phyloP scores from a whole-genome alignment of 2,113 vertebrate species.

The Saguinus imperator region DNA sequence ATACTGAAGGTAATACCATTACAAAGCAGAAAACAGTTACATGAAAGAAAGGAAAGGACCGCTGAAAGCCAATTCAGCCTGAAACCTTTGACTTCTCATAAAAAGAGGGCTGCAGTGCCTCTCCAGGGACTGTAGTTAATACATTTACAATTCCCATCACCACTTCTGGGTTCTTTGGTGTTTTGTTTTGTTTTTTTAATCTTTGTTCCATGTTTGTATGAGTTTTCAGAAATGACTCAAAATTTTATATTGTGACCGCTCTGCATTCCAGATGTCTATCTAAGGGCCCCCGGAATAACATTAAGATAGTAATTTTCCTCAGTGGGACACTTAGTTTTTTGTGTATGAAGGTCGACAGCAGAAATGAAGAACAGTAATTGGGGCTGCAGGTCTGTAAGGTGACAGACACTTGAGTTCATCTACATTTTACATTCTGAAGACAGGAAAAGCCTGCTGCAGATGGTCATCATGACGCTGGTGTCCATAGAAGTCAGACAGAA shows the following conservation, averaged over 20 bases:
- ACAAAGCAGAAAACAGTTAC: background rate
- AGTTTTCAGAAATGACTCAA: background rate
- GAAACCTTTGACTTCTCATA: background rate
- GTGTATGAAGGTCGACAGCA: constrained; percentile 1
- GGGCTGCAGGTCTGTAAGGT: background rate
- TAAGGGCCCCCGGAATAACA: background rate
- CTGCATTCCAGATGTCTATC: background rate
- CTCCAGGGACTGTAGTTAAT: background rate
- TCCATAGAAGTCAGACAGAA: background rate
- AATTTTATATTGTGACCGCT: background rate
- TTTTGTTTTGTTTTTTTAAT: background rate
- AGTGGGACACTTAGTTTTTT: background rate
- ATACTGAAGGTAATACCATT: background rate
- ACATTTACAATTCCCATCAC: background rate
- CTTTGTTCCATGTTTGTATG: background rate
- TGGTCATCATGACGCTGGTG: background rate
- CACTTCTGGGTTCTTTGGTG: background rate
- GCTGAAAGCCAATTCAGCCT: background rate
- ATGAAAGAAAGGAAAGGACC: background rate
- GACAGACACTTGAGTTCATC: background rate
- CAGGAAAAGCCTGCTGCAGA: background rate
- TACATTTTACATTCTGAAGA: background rate
- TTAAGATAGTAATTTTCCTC: background rate
- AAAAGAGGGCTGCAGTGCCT: background rate
- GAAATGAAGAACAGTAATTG: background rate